These are phyloP conservation scores for Ypsolopha sequella DNA, from an alignment of 2,888 invertebrate genomes.

Conservation along the genomic window DNA sequence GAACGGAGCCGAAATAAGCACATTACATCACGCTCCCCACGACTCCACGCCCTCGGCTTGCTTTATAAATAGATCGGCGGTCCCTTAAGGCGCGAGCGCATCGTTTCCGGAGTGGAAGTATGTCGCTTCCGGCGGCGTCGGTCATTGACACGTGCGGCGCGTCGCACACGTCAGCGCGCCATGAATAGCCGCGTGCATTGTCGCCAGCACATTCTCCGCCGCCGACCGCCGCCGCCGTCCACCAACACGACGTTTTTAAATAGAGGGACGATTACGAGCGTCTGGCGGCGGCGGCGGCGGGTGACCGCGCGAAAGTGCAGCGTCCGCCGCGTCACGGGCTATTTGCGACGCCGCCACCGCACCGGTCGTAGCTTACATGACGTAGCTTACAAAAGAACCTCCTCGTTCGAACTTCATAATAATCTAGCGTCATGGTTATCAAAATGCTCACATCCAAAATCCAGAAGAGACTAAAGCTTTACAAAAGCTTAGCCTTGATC, in stretches of 20 bases:
- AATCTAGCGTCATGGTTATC: too few species aligned
- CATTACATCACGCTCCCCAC: slow-evolving; percentile 45
- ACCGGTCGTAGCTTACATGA: slow-evolving; percentile 11
- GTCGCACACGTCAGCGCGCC: slow-evolving; percentile 19
- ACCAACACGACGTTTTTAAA: slow-evolving; percentile 59
- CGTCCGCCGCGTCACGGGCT: slow-evolving; percentile 61
- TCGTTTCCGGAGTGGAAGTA: slow-evolving; percentile 68
- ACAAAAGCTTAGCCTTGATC: too few species aligned
- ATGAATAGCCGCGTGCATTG: slow-evolving; percentile 11
- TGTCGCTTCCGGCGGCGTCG: slow-evolving; percentile 65
- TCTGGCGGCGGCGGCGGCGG: slow-evolving; percentile 1
- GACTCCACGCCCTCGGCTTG: slow-evolving; percentile 11
- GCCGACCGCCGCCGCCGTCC: slow-evolving; percentile 27
- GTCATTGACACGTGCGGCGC: slow-evolving; percentile 53
- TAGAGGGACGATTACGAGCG: slow-evolving; percentile 53
- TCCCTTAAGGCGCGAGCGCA: slow-evolving; percentile 66
- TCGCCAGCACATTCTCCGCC: slow-evolving; percentile 43
- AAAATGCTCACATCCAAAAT: too few species aligned
- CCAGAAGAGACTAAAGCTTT: too few species aligned
- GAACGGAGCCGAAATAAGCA: slow-evolving; percentile 36
- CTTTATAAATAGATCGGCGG: slow-evolving; percentile 53
- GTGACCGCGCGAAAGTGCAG: slow-evolving; percentile 67
- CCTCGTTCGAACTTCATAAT: too few species aligned
- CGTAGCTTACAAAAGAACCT: not conserved
- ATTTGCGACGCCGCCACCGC: slow-evolving; percentile 36